Percentiles rank a stretch among this genome's conserved stretches.
Conservation (phyloP, 2,113 vertebrate species). For the Pteropus alecto region DNA sequence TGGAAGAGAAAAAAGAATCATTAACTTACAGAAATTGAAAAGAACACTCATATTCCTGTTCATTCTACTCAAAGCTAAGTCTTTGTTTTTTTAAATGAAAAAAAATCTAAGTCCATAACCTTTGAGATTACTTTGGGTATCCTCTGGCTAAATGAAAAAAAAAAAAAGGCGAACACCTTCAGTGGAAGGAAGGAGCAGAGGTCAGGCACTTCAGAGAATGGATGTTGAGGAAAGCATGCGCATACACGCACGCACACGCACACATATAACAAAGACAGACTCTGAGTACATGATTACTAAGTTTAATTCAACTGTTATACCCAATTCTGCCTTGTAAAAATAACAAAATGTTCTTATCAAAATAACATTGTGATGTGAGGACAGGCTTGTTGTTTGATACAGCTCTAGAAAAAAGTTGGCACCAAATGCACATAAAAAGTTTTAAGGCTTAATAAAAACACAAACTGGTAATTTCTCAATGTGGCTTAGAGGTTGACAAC, state of each 20-base stretch:
- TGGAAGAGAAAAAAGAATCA: background rate
- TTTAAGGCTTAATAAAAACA: conserved; percentile 67
- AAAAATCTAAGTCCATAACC: background rate
- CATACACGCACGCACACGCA: background rate
- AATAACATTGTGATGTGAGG: background rate
- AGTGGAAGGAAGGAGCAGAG: background rate
- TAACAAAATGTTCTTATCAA: conserved; percentile 54
- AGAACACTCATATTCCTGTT: background rate
- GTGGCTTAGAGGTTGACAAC: background rate
- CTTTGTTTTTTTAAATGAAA: background rate
- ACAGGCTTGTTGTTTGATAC: background rate
- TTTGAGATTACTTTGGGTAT: background rate
- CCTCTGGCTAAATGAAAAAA: background rate
- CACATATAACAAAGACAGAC: background rate
- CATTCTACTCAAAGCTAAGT: background rate
- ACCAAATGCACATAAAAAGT: conserved; percentile 49
- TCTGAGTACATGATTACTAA: background rate
- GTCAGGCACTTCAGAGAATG: background rate
- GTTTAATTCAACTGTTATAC: conserved; percentile 59
- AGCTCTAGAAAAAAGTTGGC: conserved; percentile 63
- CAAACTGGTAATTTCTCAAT: background rate
- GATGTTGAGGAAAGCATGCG: background rate
- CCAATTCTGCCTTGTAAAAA: conserved; percentile 34
- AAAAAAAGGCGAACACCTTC: background rate
- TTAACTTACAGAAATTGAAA: background rate